Evolutionary conservation across 2,888 invertebrate species (phyloP).

Genomic region (Erebia epiphron): DNA sequence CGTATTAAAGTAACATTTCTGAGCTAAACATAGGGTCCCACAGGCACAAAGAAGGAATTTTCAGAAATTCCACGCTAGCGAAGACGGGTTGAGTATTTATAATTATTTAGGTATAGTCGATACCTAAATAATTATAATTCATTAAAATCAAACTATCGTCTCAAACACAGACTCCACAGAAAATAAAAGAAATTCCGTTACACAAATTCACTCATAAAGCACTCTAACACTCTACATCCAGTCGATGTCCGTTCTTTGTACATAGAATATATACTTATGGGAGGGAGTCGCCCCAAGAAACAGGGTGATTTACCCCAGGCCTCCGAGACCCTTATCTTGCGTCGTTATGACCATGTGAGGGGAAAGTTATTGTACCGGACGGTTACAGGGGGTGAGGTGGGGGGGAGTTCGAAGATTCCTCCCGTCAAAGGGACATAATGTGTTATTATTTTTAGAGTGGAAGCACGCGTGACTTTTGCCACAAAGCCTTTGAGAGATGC

Average conservation of each 20-base stretch:
- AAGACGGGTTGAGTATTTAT: no score
- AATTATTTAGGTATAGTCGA: no score
- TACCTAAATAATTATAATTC: no score
- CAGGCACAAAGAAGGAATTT: no score
- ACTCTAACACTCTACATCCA: conserved; percentile 26
- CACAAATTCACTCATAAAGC: conserved; percentile 20
- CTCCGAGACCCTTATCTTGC: conserved; percentile 79
- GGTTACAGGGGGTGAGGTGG: conserved; percentile 52
- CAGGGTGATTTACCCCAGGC: conserved; percentile 79
- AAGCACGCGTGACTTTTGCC: conserved; percentile 37
- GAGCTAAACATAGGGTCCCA: no score
- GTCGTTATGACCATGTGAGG: conserved; percentile 83
- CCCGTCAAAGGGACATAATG: conserved; percentile 73
- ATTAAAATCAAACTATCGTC: neutral
- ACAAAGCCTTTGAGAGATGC: conserved; percentile 18
- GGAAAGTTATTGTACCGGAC: conserved; percentile 71
- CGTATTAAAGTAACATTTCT: no score
- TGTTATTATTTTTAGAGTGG: conserved; percentile 74
- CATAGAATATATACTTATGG: conserved; percentile 56
- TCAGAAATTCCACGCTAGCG: no score
- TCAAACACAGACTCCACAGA: neutral
- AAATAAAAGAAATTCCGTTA: conserved; percentile 17
- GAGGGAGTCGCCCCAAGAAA: conserved; percentile 76
- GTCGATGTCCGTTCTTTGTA: conserved; percentile 60
- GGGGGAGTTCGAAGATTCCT: conserved; percentile 60